phyloP scores from a whole-genome alignment of 2,113 vertebrate genomes.

The Mormoops blainvillei region DNA sequence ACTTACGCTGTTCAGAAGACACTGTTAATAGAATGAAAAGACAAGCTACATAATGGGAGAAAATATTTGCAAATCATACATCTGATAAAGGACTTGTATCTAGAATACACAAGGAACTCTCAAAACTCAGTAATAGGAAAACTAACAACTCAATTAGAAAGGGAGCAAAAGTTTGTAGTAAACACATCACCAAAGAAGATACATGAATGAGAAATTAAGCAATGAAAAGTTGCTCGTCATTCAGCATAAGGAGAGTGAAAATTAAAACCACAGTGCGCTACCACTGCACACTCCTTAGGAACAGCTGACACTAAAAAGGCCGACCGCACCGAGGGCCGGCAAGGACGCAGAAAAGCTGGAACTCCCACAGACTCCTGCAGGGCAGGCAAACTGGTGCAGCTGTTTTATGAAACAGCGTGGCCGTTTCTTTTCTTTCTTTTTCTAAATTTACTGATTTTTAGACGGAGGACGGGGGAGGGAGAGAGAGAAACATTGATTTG shows the following conservation, averaged over 20 bases:
- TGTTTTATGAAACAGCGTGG: background rate
- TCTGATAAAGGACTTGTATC: background rate
- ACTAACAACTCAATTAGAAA: no score
- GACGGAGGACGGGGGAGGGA: no score
- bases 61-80: background rate
- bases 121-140: no score
- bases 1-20: background rate
- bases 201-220: background rate
- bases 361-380: background rate
- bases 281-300: background rate
- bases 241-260: background rate
- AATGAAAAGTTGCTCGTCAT: background rate
- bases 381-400: background rate
- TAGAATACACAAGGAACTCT: background rate
- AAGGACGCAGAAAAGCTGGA: background rate
- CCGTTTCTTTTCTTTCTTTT: background rate
- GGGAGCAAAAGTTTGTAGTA: no score
- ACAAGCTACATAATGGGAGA: background rate
- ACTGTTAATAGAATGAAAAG: background rate
- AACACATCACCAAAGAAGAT: no score
- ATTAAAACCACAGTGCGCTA: background rate
- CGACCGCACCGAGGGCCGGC: background rate
- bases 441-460: no score
- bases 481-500: no score
- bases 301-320: no score